phyloP scores from a whole-genome alignment of 2,113 vertebrate genomes.

The Ahaetulla prasina region DNA sequence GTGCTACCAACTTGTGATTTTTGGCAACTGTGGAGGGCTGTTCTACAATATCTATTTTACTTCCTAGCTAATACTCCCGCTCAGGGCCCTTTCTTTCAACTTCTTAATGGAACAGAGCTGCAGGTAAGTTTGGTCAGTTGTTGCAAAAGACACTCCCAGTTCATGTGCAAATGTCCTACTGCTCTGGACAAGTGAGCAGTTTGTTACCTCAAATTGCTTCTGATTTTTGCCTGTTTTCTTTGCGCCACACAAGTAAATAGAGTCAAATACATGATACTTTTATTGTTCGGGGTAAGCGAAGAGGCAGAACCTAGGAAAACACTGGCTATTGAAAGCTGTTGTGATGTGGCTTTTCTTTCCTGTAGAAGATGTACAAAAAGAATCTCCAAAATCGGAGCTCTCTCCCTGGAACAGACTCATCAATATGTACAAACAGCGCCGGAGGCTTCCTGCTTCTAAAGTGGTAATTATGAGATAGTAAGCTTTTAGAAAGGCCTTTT shows the following conservation, averaged over 20 bases:
- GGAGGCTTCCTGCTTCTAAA: slow-evolving; percentile 31
- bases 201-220: not conserved
- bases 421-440: slow-evolving; percentile 34
- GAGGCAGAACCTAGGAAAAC: not conserved
- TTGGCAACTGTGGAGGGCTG: not conserved
- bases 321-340: not conserved
- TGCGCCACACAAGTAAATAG: not conserved
- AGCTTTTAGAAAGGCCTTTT: not conserved
- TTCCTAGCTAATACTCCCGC: not conserved
- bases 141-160: not conserved
- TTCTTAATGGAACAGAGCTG: not conserved
- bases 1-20: not conserved
- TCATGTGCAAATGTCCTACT: not conserved
- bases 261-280: not conserved
- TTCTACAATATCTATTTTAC: not conserved
- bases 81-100: not conserved
- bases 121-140: not conserved
- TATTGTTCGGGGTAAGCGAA: not conserved
- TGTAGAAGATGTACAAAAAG: slow-evolving; percentile 24
- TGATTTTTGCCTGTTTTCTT: not conserved
- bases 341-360: slow-evolving; percentile 30
- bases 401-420: slow-evolving; percentile 47
- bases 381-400: not conserved
- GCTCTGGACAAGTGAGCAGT: not conserved
- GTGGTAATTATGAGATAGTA: slow-evolving; percentile 28